phyloP scores from a whole-genome alignment of 2,888 invertebrate species.

The Papilio elwesi region DNA sequence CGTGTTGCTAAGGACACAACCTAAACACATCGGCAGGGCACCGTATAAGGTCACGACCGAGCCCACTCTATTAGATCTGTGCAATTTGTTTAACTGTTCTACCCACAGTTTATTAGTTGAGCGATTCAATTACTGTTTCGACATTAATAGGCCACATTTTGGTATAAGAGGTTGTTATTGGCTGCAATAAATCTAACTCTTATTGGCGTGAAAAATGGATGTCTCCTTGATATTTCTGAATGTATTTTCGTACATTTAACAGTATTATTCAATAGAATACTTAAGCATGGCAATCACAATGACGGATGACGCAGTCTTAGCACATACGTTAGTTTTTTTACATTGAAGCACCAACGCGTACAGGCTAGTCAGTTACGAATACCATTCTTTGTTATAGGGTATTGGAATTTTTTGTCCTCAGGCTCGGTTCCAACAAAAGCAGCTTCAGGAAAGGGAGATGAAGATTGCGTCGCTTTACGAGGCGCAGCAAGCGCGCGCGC shows the following conservation, averaged over 20 bases:
- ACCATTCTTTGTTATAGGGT: no score
- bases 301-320: no score
- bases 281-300: no score
- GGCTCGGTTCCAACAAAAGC: conserved; percentile 93
- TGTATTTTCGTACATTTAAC: no score
- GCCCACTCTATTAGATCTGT: conserved; percentile 38
- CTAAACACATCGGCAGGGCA: conserved; percentile 20
- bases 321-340: no score
- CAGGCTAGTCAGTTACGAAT: no score
- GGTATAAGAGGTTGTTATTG: no score
- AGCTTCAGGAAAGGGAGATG: conserved; percentile 91
- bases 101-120: conserved; percentile 2
- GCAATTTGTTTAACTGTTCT: conserved; percentile 22
- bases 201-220: no score
- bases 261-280: no score
- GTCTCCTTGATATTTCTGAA: no score
- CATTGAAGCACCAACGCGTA: not conserved
- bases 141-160: no score
- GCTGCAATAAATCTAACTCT: no score
- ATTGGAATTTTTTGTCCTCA: conserved; percentile 65
- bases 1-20: conserved; percentile 23
- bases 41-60: conserved; percentile 41
- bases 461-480: conserved; percentile 89
- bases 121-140: not conserved
- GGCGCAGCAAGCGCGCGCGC: conserved; percentile 85